Base-by-base conservation (phyloP, 2,797 vertebrate species). In the Lacerta agilis region DNA sequence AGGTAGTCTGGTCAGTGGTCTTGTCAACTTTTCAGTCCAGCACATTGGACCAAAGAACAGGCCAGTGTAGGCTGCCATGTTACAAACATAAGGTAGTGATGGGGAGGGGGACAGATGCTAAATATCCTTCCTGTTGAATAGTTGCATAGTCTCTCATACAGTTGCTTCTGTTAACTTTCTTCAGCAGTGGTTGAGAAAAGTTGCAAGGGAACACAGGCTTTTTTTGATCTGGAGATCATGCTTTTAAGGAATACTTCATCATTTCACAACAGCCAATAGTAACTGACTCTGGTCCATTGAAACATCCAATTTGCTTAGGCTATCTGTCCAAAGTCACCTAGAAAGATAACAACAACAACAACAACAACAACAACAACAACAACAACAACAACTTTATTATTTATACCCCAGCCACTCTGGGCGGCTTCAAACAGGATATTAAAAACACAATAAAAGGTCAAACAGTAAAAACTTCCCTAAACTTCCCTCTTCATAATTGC, bases 191-290 rank as follows among this genome's bases (percentile, higher is more conserved):
- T 20, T 87, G 67, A 64, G 77, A 71, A 58, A 71, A 11, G 29
- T 17, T 72, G 49, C 67, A 38, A 55, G 49, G 61, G 55, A 87
- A 64, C 10, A 33, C 36, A 45, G 41, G 38, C 23, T 15, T 75
- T 64, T 27, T 61, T 61, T 86, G 66, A 29, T 86, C 71, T 72
- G 77, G 67, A 83, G 4, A 55, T n/a, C 18, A 36, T 58, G 20
- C 78, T 77, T 77, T 77, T 71, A 77, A 83, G 41, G 55, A 71
- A 71, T 88, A 61, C 27, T 83, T 58, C 81, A 25, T 79, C 29
- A 69, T 58, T 88, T 43, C 38, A 45, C 78, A 79, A 64, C 29
- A 80, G 77, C 36, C 49, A 79, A 80, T 79, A 73, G 38, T 58
- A 83, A 58, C 15, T 71, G 27, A 71, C 10, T 75, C 81, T 71